Conservation (phyloP, 1,140 invertebrate species). For the Drosophila lini region DNA sequence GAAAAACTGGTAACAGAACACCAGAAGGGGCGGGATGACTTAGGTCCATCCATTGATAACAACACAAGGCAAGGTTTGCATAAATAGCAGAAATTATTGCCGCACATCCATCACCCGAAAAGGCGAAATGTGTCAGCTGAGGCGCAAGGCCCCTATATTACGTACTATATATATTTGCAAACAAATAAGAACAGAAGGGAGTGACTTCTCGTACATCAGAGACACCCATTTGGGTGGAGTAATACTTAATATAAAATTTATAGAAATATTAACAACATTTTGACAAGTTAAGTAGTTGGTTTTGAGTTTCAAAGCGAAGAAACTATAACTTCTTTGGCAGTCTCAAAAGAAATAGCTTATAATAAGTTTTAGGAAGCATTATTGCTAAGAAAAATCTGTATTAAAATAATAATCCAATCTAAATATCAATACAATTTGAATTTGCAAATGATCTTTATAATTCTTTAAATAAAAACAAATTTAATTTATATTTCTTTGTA, state of each 20-base stretch:
- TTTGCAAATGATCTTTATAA: too few species aligned
- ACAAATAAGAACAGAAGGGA: conserved; percentile 15
- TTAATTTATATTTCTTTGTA: too few species aligned
- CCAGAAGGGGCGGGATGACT: conserved; percentile 4
- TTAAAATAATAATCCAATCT: too few species aligned
- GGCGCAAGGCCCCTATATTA: conserved; percentile 1
- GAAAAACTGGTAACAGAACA: background rate
- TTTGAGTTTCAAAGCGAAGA: background rate
- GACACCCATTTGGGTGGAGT: background rate
- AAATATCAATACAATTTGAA: too few species aligned
- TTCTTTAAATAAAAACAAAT: too few species aligned
- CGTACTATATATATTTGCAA: conserved; percentile 12
- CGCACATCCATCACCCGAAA: conserved; percentile 57
- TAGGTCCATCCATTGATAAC: conserved; percentile 45
- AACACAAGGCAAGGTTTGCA: conserved; percentile 51
- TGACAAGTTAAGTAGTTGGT: background rate
- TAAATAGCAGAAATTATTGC: conserved; percentile 62
- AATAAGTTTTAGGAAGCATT: too few species aligned
- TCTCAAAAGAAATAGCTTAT: too few species aligned
- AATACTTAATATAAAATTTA: background rate
- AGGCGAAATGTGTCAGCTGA: conserved; percentile 53
- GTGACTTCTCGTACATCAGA: background rate
- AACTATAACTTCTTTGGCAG: background rate
- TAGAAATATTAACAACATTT: background rate
- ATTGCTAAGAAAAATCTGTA: too few species aligned